phyloP scores from a whole-genome alignment of 1,140 invertebrate genomes.

The Mycetomoellerius zeteki region DNA sequence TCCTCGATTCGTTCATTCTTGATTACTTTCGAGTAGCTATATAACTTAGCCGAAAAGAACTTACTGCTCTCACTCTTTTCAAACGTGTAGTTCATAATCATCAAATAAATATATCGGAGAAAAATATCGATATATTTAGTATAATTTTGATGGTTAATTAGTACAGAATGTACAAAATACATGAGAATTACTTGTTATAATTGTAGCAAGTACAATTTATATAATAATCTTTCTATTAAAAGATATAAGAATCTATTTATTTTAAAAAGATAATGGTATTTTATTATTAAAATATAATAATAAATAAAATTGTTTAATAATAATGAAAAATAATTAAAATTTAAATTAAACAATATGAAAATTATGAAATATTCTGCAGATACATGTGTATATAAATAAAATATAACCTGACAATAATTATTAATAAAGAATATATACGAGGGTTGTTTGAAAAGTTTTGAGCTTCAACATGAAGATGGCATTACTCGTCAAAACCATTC shows the following conservation, averaged over 20 bases:
- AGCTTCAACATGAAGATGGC: too few species aligned
- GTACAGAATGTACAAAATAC: background rate
- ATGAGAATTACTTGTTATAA: background rate
- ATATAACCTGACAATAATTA: background rate
- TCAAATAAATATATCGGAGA: background rate
- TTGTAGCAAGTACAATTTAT: too few species aligned
- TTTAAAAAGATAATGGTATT: background rate
- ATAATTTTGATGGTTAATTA: background rate
- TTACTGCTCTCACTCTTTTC: background rate
- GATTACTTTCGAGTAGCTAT: constrained; percentile 31
- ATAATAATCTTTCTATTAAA: background rate
- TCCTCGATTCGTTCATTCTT: constrained; percentile 34
- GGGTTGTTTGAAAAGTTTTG: too few species aligned
- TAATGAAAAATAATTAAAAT: constrained; percentile 15
- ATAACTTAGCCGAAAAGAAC: background rate
- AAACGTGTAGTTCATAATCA: background rate
- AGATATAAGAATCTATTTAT: background rate
- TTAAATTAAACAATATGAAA: background rate
- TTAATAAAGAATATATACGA: background rate
- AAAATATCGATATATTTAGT: background rate
- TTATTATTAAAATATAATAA: constrained; percentile 3
- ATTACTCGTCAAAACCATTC: too few species aligned
- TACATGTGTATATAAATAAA: background rate
- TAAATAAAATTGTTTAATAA: background rate
- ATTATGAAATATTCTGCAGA: background rate